phyloP scores from a whole-genome alignment of 2,888 invertebrate species.

The Caenorhabditis afra region DNA sequence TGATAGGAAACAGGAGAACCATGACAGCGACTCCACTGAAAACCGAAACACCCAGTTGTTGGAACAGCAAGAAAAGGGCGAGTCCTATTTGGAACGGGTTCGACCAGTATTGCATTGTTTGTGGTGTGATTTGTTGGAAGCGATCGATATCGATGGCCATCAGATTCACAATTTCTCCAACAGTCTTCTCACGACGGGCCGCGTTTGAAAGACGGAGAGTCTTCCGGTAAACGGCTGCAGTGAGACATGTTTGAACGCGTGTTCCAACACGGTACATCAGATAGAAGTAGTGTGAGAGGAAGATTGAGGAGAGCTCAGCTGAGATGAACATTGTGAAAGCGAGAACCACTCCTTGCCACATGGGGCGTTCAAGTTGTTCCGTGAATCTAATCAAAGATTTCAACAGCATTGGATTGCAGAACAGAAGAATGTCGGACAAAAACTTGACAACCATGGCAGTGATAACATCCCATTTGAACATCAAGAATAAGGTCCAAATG shows the following conservation, averaged over 20 bases:
- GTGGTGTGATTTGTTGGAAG: constrained; percentile 81
- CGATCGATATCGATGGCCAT: constrained; percentile 83
- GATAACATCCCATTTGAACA: constrained; percentile 77
- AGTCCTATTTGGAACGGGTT: constrained; percentile 73
- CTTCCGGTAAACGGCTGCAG: constrained; percentile 80
- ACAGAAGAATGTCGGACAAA: constrained; percentile 74
- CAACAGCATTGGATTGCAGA: constrained; percentile 76
- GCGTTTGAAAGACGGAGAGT: constrained; percentile 82
- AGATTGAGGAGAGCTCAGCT: constrained; percentile 76
- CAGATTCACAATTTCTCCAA: constrained; percentile 83
- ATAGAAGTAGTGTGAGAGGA: constrained; percentile 79
- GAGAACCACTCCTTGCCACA: constrained; percentile 78
- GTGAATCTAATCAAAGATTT: constrained; percentile 77
- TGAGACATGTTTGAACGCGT: constrained; percentile 76
- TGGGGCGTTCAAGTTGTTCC: constrained; percentile 72
- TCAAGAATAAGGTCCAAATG: constrained; percentile 67
- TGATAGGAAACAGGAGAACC: constrained; percentile 88
- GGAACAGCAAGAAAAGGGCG: constrained; percentile 81
- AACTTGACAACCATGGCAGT: constrained; percentile 76
- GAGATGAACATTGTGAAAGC: constrained; percentile 75
- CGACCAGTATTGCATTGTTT: constrained; percentile 79
- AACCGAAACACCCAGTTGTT: constrained; percentile 86
- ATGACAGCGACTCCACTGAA: constrained; percentile 95
- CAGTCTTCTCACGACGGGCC: constrained; percentile 82
- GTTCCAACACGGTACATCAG: constrained; percentile 80